Conservation (phyloP, 2,797 vertebrate genomes). For the Tauraco hartlaubi region DNA sequence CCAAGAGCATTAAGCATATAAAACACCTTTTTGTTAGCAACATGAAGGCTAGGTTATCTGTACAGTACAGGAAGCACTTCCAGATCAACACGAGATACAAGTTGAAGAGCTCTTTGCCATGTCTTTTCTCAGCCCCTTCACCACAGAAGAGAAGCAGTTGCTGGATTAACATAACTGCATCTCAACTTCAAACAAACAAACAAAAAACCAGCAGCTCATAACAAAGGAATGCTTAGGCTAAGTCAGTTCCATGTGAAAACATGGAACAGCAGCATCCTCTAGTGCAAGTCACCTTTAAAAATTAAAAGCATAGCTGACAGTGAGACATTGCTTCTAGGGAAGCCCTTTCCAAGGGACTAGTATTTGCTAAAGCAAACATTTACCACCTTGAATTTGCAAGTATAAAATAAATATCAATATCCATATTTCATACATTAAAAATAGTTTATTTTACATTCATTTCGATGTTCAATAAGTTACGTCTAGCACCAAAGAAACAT, state of each 20-base stretch:
- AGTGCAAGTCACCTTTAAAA: conserved; percentile 68
- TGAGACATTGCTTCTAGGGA: conserved; percentile 58
- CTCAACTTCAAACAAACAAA: conserved; percentile 6
- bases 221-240: conserved; percentile 57
- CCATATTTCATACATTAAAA: conserved; percentile 73
- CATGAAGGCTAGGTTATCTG: conserved; percentile 14
- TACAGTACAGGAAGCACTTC: conserved; percentile 51
- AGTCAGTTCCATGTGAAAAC: conserved; percentile 31
- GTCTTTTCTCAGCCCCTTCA: conserved; percentile 16
- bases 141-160: conserved; percentile 1
- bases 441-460: conserved; percentile 77
- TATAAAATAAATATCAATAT: conserved; percentile 74
- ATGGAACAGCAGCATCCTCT: conserved; percentile 67
- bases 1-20: conserved; percentile 44
- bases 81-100: conserved; percentile 6
- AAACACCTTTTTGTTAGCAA: conserved; percentile 49
- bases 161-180: conserved; percentile 39
- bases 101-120: background rate
- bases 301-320: conserved; percentile 51
- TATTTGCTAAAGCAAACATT: conserved; percentile 64
- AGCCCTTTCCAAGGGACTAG: conserved; percentile 60
- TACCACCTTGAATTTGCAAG: conserved; percentile 56
- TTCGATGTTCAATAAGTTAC: conserved; percentile 73
- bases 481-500: conserved; percentile 73
- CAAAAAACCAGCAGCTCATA: conserved; percentile 49